phyloP scores from a whole-genome alignment of 2,888 invertebrate species.

The Brachyopa scutellaris region DNA sequence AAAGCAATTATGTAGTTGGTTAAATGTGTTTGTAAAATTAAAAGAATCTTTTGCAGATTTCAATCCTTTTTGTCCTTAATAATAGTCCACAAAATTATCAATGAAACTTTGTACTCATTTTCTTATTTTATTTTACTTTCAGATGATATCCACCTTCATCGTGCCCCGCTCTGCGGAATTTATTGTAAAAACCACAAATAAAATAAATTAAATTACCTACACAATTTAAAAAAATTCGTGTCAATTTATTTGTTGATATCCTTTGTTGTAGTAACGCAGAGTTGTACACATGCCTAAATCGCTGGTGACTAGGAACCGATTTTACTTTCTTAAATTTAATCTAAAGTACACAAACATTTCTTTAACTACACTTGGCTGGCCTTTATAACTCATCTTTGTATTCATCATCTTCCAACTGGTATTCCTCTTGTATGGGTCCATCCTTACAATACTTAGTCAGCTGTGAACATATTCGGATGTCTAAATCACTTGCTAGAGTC shows the following conservation, averaged over 20 bases:
- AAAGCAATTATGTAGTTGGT: no score
- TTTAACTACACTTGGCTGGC: constrained; percentile 10
- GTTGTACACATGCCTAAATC: constrained; percentile 6
- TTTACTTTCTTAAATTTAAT: constrained; percentile 20
- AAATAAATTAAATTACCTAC: constrained; percentile 37
- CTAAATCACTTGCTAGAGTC: constrained; percentile 80
- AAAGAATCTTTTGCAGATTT: no score
- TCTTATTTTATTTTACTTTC: constrained; percentile 22
- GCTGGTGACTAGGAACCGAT: constrained; percentile 26
- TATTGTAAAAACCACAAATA: constrained; percentile 34
- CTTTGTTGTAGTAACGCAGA: constrained; percentile 4
- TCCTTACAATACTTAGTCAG: constrained; percentile 83
- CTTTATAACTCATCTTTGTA: constrained; percentile 80
- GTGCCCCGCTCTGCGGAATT: constrained; percentile 10
- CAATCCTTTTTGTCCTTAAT: no score
- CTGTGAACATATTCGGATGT: constrained; percentile 83
- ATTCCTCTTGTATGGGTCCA: constrained; percentile 79
- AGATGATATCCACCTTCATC: constrained; percentile 28
- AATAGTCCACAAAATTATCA: neutral
- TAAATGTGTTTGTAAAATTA: no score
- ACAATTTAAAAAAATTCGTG: constrained; percentile 9
- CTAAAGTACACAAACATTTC: neutral
- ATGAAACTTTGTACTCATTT: neutral
- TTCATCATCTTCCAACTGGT: constrained; percentile 78
- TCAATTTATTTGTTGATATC: constrained; percentile 21